Percentiles rank a stretch among this genome's conserved stretches.
Evolutionary conservation across 2,113 vertebrate species (phyloP).

Genomic region (Varanus salvator): DNA sequence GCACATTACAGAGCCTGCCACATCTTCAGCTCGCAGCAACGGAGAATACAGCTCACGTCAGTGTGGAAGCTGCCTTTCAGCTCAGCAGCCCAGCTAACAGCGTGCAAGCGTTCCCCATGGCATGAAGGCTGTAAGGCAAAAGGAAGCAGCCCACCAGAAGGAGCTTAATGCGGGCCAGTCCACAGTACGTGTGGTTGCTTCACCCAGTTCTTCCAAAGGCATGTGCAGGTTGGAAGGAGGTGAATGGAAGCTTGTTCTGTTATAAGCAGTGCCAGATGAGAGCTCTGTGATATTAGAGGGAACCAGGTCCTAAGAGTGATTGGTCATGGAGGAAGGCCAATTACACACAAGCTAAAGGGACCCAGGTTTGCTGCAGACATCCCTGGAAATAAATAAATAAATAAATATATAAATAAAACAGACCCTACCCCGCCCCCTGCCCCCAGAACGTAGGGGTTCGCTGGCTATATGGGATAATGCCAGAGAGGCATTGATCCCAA

Average conservation of each 20-base stretch:
- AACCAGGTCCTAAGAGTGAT: not conserved
- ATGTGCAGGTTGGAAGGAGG: not conserved
- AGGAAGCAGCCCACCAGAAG: not conserved
- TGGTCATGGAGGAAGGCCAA: not conserved
- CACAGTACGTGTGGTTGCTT: not conserved
- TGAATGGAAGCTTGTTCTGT: not conserved
- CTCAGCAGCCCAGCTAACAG: conserved; percentile 18
- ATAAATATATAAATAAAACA: not conserved
- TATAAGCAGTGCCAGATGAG: not conserved
- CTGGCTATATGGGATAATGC: not conserved
- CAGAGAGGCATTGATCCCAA: not conserved
- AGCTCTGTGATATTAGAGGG: not conserved
- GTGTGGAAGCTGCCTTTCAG: not conserved
- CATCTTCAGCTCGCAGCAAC: rapidly evolving
- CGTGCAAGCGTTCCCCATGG: conserved; percentile 36
- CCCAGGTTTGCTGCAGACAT: conserved; percentile 16
- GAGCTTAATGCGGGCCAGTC: not conserved
- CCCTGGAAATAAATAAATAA: not conserved
- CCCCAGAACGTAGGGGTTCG: not conserved
- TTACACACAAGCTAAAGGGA: conserved; percentile 22
- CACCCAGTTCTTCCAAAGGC: conserved; percentile 4
- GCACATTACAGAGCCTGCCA: not conserved
- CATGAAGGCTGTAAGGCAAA: not conserved
- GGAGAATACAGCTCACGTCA: not conserved
- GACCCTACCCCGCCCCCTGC: no score